These are phyloP conservation scores for Dolichoris vasculosae DNA, from an alignment of 1,140 invertebrate genomes.

Conservation along the genomic window DNA sequence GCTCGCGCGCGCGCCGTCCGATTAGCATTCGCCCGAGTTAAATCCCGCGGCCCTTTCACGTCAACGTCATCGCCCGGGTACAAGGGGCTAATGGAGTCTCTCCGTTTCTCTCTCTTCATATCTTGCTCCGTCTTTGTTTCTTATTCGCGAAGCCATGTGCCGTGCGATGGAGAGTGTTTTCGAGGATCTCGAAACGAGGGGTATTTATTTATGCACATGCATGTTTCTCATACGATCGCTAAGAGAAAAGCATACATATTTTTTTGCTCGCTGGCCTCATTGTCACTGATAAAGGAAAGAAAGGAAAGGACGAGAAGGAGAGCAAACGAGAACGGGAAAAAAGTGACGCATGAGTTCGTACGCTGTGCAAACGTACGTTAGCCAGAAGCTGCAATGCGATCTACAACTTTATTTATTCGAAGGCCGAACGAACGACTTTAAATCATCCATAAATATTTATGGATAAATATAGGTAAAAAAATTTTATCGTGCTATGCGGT, in stretches of 20 bases:
- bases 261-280: neutral
- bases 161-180: slow-evolving; percentile 33
- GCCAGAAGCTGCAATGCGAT: neutral
- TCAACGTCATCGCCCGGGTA: slow-evolving; percentile 55
- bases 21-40: slow-evolving; percentile 61
- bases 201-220: slow-evolving; percentile 7
- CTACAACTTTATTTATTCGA: neutral
- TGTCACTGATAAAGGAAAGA: slow-evolving; percentile 9
- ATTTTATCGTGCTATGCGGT: too few species aligned
- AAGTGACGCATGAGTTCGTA: neutral
- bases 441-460: neutral
- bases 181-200: neutral
- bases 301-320: neutral
- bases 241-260: neutral
- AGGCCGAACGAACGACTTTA: neutral
- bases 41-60: slow-evolving; percentile 54
- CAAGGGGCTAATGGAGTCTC: slow-evolving; percentile 45
- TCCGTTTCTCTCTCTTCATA: neutral
- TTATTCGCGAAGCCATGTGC: slow-evolving; percentile 30
- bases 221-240: neutral
- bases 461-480: too few species aligned
- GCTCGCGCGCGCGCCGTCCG: slow-evolving; percentile 23
- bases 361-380: neutral
- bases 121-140: slow-evolving; percentile 8
- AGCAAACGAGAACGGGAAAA: neutral